Evolutionary conservation across 2,113 vertebrate species (phyloP), one percentile per base, ranked within the genome.

Genomic region (Oryzias melastigma): DNA sequence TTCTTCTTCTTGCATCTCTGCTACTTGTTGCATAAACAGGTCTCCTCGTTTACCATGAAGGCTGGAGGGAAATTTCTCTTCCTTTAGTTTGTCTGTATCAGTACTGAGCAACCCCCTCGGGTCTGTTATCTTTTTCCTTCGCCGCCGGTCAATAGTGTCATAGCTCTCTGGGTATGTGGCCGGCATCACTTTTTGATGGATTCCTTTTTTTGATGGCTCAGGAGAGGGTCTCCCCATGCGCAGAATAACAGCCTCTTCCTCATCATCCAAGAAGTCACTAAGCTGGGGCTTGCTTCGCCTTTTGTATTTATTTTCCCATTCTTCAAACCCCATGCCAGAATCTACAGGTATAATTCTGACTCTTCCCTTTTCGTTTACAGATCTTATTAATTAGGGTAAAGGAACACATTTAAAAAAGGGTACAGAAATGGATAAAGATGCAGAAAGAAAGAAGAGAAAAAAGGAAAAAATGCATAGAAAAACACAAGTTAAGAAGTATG

Each of bases 321-420:
- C 91, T 65, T 96, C 93, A 73, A 87, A 90, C 66, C 92, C 92
- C 90, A 90, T 89, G 78, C 92, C 92, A 65, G 85, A 91, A 77
- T 95, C 92, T 85, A 92, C 88, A 43, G 94, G 93, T 87, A 97
- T 91, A 81, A 95, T 95, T 75, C 91, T 94, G 88, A 96, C 91
- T 87, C 87, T 95, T 89, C 93, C 89, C 85, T 90, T 93, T 71
- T 93, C 91, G 58, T 91, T 94, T 91, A 90, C 74, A 75, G 73
- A 78, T 83, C 90, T 94, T 87, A 83, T 68, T 74, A 82, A 83
- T 68, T 74, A 82, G 88, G 83, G 59, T 68, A 29, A 25, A 60
- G 18, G 49, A 56, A 40, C 46, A 67, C 2, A 73, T 47, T 78
- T 60, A 71, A 66, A 20, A 1, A 85, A 80, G 47, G 66, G 61